phyloP scores from a whole-genome alignment of 2,113 vertebrate genomes.

The Megaleporinus macrocephalus region DNA sequence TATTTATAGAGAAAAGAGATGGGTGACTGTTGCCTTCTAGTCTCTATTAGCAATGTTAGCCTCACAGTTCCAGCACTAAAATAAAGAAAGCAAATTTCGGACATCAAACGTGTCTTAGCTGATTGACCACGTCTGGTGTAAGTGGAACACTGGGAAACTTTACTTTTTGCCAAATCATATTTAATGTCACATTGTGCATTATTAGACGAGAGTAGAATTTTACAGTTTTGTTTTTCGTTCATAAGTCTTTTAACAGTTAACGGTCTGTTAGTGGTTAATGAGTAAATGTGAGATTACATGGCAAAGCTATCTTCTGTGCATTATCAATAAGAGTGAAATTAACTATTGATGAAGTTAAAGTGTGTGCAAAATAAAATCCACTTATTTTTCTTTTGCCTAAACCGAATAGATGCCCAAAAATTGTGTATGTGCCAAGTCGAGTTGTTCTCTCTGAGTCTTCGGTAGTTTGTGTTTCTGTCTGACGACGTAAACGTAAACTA shows the following conservation, averaged over 20 bases:
- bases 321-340: slow-evolving; percentile 24
- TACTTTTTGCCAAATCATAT: too few species aligned
- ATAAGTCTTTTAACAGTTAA: not conserved
- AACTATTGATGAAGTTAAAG: not conserved
- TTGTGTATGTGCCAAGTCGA: slow-evolving; percentile 35
- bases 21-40: too few species aligned
- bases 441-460: slow-evolving; percentile 28
- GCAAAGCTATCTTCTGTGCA: slow-evolving; percentile 26
- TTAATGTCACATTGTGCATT: not conserved
- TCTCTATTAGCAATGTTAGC: too few species aligned
- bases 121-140: too few species aligned
- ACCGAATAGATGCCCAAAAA: slow-evolving; percentile 29
- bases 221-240: not conserved
- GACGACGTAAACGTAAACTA: slow-evolving; percentile 14
- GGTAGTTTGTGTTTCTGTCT: slow-evolving; percentile 36
- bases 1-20: too few species aligned
- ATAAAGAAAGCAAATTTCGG: too few species aligned
- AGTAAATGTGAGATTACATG: slow-evolving; percentile 25
- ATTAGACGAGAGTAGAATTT: not conserved
- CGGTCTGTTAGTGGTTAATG: not conserved
- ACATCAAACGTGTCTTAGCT: too few species aligned
- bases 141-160: too few species aligned
- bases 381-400: slow-evolving; percentile 22
- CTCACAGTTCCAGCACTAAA: too few species aligned
- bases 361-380: slow-evolving; percentile 7